Percentiles rank a stretch among this genome's conserved stretches.
Conservation (phyloP, 2,888 invertebrate genomes). For the Limnephilus rhombicus region DNA sequence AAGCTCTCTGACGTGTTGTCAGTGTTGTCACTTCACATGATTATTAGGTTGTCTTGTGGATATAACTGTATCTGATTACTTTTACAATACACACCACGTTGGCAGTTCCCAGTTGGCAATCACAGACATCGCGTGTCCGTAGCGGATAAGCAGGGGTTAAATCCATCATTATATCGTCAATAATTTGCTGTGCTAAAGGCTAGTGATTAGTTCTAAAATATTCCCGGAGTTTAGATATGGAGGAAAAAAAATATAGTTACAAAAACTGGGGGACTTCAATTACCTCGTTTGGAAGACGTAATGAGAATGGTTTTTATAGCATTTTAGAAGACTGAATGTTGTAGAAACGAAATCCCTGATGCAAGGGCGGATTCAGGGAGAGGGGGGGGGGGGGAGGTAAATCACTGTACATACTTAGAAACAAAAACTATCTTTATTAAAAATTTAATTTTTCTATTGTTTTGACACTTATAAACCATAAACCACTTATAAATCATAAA, state of each 20-base stretch:
- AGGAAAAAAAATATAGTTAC: neutral
- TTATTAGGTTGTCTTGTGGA: neutral
- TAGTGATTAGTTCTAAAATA: neutral
- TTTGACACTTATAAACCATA: no score
- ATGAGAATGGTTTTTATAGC: neutral
- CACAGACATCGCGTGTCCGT: neutral
- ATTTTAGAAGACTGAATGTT: no score
- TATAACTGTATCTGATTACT: neutral
- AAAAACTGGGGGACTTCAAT: neutral
- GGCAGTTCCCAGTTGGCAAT: neutral
- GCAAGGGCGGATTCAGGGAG: no score
- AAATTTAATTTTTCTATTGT: no score
- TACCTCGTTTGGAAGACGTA: neutral
- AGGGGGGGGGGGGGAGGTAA: no score
- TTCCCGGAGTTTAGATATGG: neutral
- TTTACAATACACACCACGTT: neutral
- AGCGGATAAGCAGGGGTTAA: slow-evolving; percentile 1
- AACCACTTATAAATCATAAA: no score
- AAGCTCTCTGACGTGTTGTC: neutral
- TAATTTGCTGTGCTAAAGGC: neutral
- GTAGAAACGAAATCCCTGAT: no score
- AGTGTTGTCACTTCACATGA: neutral
- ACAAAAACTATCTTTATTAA: no score
- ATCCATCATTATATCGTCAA: neutral
- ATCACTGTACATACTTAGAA: no score